A percentile compares a stretch with the other conserved stretches of the same genome.
These are phyloP conservation scores for Scaptodrosophila lebanonensis DNA, from an alignment of 1,140 invertebrate genomes.

Conservation along the genomic window DNA sequence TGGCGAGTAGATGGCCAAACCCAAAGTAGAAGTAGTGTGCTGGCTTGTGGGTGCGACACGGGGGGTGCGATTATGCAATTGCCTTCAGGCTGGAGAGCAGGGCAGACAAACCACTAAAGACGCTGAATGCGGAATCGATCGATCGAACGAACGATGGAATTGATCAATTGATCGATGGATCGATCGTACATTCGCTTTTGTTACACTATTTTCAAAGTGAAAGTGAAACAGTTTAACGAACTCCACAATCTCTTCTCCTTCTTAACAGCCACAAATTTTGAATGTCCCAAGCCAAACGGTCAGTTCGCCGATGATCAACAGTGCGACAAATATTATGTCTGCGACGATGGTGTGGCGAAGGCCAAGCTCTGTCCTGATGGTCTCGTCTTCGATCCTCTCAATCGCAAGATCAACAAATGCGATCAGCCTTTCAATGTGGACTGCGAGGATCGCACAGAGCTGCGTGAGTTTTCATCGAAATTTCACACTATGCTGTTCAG, in stretches of 20 bases:
- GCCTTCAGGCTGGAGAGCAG: slow-evolving; percentile 1
- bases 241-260: slow-evolving; percentile 8
- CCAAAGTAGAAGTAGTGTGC: too few species aligned
- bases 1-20: too few species aligned
- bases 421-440: slow-evolving; percentile 94
- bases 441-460: slow-evolving; percentile 88
- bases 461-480: slow-evolving; percentile 87
- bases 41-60: too few species aligned
- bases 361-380: slow-evolving; percentile 91
- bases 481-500: background rate
- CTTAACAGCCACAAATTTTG: slow-evolving; percentile 78
- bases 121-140: slow-evolving; percentile 20
- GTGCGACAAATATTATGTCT: slow-evolving; percentile 92
- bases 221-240: slow-evolving; percentile 46
- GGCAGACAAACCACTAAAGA: slow-evolving; percentile 10
- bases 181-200: slow-evolving; percentile 5
- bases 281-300: slow-evolving; percentile 87
- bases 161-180: slow-evolving; percentile 25
- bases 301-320: slow-evolving; percentile 87
- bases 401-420: slow-evolving; percentile 91
- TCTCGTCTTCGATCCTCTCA: slow-evolving; percentile 89
- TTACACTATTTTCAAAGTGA: slow-evolving; percentile 43
- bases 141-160: slow-evolving; percentile 23
- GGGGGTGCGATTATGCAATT: too few species aligned
- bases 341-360: slow-evolving; percentile 83